A percentile compares a stretch with the other conserved stretches of the same genome.
These are phyloP conservation scores for Bradypus variegatus DNA, from an alignment of 2,797 vertebrate genomes.

Conservation along the genomic window DNA sequence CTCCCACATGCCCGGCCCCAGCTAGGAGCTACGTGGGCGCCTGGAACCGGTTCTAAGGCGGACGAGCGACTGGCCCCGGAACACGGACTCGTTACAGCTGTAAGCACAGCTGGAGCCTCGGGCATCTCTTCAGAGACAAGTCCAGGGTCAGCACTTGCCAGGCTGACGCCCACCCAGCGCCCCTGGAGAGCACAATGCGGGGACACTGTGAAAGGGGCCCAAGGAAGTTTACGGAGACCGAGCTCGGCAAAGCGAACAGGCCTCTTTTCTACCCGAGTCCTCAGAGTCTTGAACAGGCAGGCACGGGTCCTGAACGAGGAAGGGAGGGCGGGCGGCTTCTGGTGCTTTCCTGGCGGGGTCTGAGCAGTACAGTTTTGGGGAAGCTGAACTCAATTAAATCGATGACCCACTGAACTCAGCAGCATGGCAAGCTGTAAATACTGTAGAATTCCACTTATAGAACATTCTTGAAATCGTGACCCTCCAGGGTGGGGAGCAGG, in stretches of 20 bases:
- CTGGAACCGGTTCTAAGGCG: not conserved
- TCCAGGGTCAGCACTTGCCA: too few species aligned
- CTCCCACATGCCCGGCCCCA: too few species aligned
- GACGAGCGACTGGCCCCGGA: not conserved
- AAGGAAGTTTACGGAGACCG: not conserved
- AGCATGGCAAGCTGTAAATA: not conserved
- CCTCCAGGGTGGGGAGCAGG: not conserved
- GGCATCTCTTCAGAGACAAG: too few species aligned
- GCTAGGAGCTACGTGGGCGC: too few species aligned
- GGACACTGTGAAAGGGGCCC: not conserved
- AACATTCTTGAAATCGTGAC: not conserved
- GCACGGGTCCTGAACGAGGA: not conserved
- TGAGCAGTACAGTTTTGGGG: not conserved
- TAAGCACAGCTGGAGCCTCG: not conserved
- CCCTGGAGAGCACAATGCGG: too few species aligned
- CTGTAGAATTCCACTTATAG: not conserved
- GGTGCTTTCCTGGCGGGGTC: not conserved
- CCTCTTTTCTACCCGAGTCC: not conserved
- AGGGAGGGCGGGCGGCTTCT: accelerated
- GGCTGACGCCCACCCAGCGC: too few species aligned
- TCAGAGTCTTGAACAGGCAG: not conserved
- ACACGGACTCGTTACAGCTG: not conserved
- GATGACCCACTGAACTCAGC: not conserved
- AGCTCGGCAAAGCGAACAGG: not conserved
- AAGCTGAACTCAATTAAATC: not conserved